A percentile compares a stretch with the other conserved stretches of the same genome.
These are phyloP conservation scores for Metellina segmentata DNA, from an alignment of 2,888 invertebrate species.

Conservation along the genomic window DNA sequence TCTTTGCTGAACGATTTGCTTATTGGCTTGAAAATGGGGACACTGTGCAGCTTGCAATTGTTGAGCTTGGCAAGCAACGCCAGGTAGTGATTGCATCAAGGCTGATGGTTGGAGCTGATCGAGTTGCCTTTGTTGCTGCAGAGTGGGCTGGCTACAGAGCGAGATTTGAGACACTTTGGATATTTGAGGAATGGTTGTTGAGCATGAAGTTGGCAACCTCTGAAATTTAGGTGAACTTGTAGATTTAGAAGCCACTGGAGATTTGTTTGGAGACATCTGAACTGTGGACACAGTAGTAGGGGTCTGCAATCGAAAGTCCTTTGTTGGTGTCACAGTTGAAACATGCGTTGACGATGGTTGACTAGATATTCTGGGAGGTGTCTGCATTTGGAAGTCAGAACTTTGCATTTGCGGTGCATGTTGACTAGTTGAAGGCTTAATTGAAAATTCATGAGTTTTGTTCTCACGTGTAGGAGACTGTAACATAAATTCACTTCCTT, in stretches of 20 bases:
- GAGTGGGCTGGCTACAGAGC: slow-evolving; percentile 43
- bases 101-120: slow-evolving; percentile 49
- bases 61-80: slow-evolving; percentile 65
- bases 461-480: slow-evolving; percentile 60
- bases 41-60: slow-evolving; percentile 61
- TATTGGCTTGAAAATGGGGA: slow-evolving; percentile 68
- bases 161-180: slow-evolving; percentile 56
- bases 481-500: slow-evolving; percentile 60
- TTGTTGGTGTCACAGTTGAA: slow-evolving; percentile 45
- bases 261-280: slow-evolving; percentile 62
- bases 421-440: slow-evolving; percentile 52
- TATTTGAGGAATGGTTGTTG: slow-evolving; percentile 55
- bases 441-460: slow-evolving; percentile 64
- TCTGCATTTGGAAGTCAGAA: slow-evolving; percentile 71
- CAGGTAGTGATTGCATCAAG: slow-evolving; percentile 47
- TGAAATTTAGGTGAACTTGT: slow-evolving; percentile 62
- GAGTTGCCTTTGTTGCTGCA: slow-evolving; percentile 61
- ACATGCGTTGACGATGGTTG: slow-evolving; percentile 61
- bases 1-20: slow-evolving; percentile 67
- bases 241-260: slow-evolving; percentile 51
- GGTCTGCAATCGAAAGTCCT: slow-evolving; percentile 56
- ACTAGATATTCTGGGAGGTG: slow-evolving; percentile 55
- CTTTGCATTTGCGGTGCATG: slow-evolving; percentile 59
- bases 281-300: slow-evolving; percentile 41
- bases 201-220: slow-evolving; percentile 53